Evolutionary conservation across 2,888 invertebrate genomes (phyloP).

Genomic region (Uropetala carovei): DNA sequence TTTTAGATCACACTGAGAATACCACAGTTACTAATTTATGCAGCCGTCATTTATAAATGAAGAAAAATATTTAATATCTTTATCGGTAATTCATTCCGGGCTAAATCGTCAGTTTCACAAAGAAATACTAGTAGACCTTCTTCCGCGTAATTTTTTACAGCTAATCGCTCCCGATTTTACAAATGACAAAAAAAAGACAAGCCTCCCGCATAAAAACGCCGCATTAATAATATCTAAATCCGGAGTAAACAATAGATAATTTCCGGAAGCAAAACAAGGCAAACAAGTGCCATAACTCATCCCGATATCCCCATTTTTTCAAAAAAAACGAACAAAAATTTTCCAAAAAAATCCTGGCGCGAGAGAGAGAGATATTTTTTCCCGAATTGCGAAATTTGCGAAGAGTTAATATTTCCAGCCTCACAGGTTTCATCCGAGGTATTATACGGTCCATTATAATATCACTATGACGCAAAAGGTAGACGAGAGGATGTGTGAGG

Average conservation of each 20-base stretch:
- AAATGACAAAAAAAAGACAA: constrained; percentile 31
- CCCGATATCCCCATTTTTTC: constrained; percentile 53
- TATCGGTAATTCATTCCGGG: neutral
- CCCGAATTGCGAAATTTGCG: constrained; percentile 58
- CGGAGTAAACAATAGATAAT: constrained; percentile 52
- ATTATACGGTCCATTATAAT: constrained; percentile 58
- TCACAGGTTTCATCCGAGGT: constrained; percentile 38
- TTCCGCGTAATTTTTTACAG: neutral
- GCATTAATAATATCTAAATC: constrained; percentile 60
- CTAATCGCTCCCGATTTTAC: constrained; percentile 43
- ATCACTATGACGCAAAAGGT: constrained; percentile 59
- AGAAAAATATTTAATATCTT: no score
- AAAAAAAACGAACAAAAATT: neutral
- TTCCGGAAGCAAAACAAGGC: constrained; percentile 29
- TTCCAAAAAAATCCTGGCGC: neutral
- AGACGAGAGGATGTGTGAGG: neutral
- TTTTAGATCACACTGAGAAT: no score
- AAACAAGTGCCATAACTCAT: constrained; percentile 53
- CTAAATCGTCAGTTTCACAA: neutral
- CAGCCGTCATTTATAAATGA: no score
- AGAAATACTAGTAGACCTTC: neutral
- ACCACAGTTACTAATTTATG: no score
- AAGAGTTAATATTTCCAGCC: constrained; percentile 58
- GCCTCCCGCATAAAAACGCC: constrained; percentile 18
- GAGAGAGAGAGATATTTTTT: constrained; percentile 4